A percentile compares a stretch with the other conserved stretches of the same genome.
phyloP scores from a whole-genome alignment of 2,888 invertebrate genomes.

The Hypomecis punctinalis region DNA sequence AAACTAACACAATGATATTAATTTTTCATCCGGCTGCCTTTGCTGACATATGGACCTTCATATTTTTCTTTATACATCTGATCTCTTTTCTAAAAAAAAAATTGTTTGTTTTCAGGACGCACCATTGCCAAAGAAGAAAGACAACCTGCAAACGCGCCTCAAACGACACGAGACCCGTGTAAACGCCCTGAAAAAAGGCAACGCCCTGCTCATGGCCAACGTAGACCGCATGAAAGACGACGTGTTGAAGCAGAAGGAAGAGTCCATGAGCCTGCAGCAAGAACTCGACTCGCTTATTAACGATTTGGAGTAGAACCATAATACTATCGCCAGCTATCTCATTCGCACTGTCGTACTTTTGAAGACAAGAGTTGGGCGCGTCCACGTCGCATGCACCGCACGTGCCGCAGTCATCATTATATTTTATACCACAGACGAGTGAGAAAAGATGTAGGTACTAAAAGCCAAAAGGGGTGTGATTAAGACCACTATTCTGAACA shows the following conservation, averaged over 20 bases:
- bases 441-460: too few species aligned
- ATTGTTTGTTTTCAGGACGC: constrained; percentile 82
- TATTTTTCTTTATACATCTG: too few species aligned
- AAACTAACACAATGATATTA: too few species aligned
- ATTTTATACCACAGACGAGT: too few species aligned
- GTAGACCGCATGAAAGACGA: constrained; percentile 95
- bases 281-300: constrained; percentile 94
- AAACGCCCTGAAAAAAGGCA: constrained; percentile 93
- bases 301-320: constrained; percentile 88
- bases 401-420: too few species aligned
- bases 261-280: constrained; percentile 90
- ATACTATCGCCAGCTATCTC: neutral
- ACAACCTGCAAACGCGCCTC: constrained; percentile 86
- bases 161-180: constrained; percentile 92
- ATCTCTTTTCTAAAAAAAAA: neutral
- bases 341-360: too few species aligned
- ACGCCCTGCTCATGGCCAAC: constrained; percentile 94
- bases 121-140: constrained; percentile 87
- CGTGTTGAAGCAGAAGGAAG: constrained; percentile 92
- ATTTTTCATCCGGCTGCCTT: too few species aligned
- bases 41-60: too few species aligned
- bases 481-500: too few species aligned
- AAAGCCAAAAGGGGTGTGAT: too few species aligned
- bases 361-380: too few species aligned
- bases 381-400: too few species aligned